Conservation (phyloP, 2,888 invertebrate genomes). For the Neoascia interrupta region DNA sequence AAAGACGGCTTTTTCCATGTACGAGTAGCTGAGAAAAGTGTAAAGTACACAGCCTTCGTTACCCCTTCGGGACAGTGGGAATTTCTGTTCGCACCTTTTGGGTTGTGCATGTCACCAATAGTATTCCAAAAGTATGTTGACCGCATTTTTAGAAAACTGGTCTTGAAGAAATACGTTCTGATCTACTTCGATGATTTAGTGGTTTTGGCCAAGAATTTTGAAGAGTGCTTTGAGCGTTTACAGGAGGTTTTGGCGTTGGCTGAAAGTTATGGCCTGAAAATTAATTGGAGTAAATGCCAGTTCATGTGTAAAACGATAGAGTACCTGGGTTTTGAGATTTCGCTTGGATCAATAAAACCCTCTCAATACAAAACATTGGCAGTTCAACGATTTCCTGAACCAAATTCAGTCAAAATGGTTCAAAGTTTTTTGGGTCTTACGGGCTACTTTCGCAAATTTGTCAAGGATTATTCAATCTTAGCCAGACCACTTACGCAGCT, state of each 20-base stretch:
- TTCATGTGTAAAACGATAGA: no score
- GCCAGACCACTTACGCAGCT: background rate
- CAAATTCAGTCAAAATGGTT: no score
- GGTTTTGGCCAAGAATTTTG: background rate
- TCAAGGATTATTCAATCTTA: background rate
- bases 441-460: background rate
- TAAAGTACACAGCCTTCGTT: conserved; percentile 2
- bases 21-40: conserved; percentile 60
- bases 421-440: conserved; percentile 9
- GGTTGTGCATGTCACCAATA: conserved; percentile 59
- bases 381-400: no score
- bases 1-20: conserved; percentile 75
- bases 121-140: conserved; percentile 69
- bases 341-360: no score
- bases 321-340: no score
- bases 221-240: background rate
- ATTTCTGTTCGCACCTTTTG: background rate
- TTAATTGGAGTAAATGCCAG: conserved; percentile 3
- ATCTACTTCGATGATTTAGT: conserved; percentile 57
- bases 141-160: conserved; percentile 64
- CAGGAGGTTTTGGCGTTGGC: background rate
- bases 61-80: conserved; percentile 30
- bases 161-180: conserved; percentile 55
- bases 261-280: conserved; percentile 5
- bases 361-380: no score